Conservation (phyloP, 2,888 invertebrate species). For the Taenaris catops region DNA sequence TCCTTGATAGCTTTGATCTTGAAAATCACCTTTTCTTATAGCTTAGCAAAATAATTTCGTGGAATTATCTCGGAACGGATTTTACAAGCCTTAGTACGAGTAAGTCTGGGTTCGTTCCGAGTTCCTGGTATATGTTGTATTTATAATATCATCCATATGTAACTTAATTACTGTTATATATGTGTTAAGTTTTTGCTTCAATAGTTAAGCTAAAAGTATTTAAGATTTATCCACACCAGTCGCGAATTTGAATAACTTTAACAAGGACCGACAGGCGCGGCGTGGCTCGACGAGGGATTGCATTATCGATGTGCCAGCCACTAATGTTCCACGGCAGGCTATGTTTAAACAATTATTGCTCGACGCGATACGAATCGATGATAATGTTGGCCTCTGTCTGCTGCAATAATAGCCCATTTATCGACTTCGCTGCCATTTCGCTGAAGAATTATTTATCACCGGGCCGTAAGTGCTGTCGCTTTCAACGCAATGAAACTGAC, state of each 20-base stretch:
- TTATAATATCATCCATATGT: too few species aligned
- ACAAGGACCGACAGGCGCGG: conserved; percentile 7
- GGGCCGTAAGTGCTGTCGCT: too few species aligned
- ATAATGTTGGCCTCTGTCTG: conserved; percentile 72
- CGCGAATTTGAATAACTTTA: not conserved
- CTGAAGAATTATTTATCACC: conserved; percentile 72
- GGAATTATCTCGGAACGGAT: too few species aligned
- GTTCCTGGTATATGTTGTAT: too few species aligned
- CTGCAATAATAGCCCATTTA: conserved; percentile 73
- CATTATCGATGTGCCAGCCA: conserved; percentile 51
- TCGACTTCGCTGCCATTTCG: conserved; percentile 65
- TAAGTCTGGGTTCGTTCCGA: too few species aligned
- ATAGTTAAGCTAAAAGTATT: too few species aligned
- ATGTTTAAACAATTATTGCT: conserved; percentile 74
- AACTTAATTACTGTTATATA: not conserved
- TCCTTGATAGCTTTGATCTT: too few species aligned
- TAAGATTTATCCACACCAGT: not conserved
- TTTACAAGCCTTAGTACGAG: too few species aligned
- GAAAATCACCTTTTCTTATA: too few species aligned
- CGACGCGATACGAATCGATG: conserved; percentile 71
- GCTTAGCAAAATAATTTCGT: too few species aligned
- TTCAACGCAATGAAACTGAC: too few species aligned
- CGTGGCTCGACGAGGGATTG: conserved; percentile 18
- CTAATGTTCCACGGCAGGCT: conserved; percentile 58
- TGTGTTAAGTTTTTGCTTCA: not conserved